phyloP scores from a whole-genome alignment of 2,888 invertebrate species.

The Andrena trimmerana region DNA sequence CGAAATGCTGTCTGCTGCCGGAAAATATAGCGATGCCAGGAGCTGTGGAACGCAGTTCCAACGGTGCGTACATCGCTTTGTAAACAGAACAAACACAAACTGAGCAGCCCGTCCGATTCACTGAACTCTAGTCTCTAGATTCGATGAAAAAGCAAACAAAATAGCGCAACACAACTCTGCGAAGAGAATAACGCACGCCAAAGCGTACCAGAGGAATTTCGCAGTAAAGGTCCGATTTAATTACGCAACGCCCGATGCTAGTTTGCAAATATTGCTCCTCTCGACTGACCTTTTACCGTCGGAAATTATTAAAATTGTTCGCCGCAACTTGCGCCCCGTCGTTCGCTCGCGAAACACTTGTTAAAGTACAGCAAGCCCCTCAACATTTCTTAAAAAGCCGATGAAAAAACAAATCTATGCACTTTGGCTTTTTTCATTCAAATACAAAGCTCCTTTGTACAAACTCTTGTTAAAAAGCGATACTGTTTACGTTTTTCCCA shows the following conservation, averaged over 20 bases:
- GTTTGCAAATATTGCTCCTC: constrained; percentile 23
- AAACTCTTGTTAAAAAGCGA: too few relatives aligned
- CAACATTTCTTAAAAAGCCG: neutral
- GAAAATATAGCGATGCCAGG: neutral
- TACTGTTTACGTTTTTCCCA: too few relatives aligned
- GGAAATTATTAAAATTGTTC: constrained; percentile 17
- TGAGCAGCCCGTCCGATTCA: neutral
- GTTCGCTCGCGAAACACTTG: neutral
- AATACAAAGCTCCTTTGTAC: too few relatives aligned
- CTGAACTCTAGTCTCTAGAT: neutral
- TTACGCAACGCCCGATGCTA: neutral
- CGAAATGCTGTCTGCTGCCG: neutral
- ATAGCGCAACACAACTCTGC: neutral
- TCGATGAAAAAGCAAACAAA: neutral
- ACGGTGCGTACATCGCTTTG: neutral
- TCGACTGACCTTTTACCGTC: neutral
- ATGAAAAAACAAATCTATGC: too few relatives aligned
- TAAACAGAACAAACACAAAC: constrained; percentile 1
- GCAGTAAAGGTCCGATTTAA: constrained; percentile 5
- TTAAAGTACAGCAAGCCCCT: neutral
- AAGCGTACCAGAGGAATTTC: constrained; percentile 2
- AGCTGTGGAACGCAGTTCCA: neutral
- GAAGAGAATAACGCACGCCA: constrained; percentile 11
- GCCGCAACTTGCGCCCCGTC: neutral
- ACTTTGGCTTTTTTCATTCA: too few relatives aligned